Conservation (phyloP, 2,888 invertebrate species). For the Rhopalosiphum nymphaeae region DNA sequence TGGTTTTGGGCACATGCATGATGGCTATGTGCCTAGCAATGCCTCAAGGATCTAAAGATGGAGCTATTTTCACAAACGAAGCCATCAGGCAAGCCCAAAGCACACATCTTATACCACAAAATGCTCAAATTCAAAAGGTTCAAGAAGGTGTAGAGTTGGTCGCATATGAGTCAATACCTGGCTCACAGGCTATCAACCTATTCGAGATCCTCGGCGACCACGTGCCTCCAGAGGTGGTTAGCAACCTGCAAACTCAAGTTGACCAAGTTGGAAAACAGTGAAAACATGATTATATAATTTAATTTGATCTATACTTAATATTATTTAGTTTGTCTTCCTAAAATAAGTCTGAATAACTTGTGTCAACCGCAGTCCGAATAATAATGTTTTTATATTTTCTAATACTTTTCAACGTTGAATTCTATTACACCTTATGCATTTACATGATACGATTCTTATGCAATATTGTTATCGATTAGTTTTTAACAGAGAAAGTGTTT, state of each 20-base stretch:
- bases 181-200: constrained; percentile 86
- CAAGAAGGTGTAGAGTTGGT: constrained; percentile 86
- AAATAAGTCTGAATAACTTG: background rate
- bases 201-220: constrained; percentile 87
- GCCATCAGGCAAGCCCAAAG: constrained; percentile 90
- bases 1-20: constrained; percentile 70
- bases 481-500: constrained; percentile 38
- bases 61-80: constrained; percentile 85
- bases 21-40: constrained; percentile 70
- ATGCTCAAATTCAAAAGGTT: constrained; percentile 86
- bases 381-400: background rate
- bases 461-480: constrained; percentile 24
- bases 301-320: background rate
- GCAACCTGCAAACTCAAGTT: constrained; percentile 87
- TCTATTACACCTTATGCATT: background rate
- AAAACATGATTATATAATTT: constrained; percentile 30
- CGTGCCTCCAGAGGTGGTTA: constrained; percentile 88
- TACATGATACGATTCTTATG: background rate
- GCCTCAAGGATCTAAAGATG: constrained; percentile 76
- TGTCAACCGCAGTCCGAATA: no score
- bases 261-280: constrained; percentile 79
- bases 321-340: background rate
- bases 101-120: constrained; percentile 86
- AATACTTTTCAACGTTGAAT: background rate
- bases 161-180: constrained; percentile 88